Evolutionary conservation across 1,140 invertebrate genomes (phyloP), one percentile per base, ranked within the genome.

Genomic region (Euura lappo): DNA sequence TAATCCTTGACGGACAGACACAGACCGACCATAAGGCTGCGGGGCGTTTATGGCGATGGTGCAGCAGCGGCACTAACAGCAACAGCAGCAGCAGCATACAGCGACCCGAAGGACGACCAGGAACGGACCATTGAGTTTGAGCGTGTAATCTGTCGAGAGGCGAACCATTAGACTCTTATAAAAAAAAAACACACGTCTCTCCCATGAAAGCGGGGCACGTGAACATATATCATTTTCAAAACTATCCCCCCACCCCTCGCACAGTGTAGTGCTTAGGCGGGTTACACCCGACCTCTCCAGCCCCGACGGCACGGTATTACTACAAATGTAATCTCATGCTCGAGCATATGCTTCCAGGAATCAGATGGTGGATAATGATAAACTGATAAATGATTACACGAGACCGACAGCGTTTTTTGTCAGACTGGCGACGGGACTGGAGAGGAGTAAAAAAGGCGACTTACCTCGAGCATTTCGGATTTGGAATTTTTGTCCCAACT

Each of bases 321-420:
- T 80, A 81, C 79, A 82, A 83, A 83, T 84, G 84, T 85, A 85
- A 85, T 85, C 83, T 84, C 83, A 81, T 28, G 28, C 79, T 83
- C 83, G 84, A 84, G 82, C 83, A 84, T 85, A 85, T 85, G 84
- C 51, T 60, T 60, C 51, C 13, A 8, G 13, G 8, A 11, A n/a
- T 60, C 51, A 60, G 51, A 60, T 60, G 51, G 13, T 60, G 13
- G 51, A 60, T 60, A 60, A n/a, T 60, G 51, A 60, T 60, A 60
- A n/a, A 60, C 51, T n/a, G 51, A 60, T n/a, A n/a, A n/a, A 60
- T 60, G 51, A 60, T 60, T 28, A 28, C 28, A 28, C 28, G 28
- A 28, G 28, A 28, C 28, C 28, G 28, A 28, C 28, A 28, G 28
- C 28, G 28, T 28, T 28, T 28, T 28, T 28, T 28, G 28, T 28